Percentiles rank a stretch among this genome's conserved stretches.
Evolutionary conservation across 2,888 invertebrate genomes (phyloP).

Genomic region (Synergus umbraculus): DNA sequence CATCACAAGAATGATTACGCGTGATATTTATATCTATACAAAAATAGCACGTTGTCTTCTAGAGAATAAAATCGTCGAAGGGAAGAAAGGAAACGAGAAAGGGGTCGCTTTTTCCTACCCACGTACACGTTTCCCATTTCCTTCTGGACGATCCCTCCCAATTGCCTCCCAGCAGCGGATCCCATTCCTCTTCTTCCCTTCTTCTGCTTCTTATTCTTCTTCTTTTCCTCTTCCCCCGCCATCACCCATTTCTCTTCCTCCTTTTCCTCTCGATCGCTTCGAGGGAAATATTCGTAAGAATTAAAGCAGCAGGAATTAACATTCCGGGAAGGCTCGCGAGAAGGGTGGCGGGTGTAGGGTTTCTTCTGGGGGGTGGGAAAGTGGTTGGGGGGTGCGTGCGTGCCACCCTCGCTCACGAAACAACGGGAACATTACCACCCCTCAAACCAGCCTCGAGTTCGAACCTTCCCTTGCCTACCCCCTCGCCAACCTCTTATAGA

Average conservation of each 20-base stretch:
- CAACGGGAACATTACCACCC: slow-evolving; percentile 74
- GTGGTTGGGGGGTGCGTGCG: slow-evolving; percentile 65
- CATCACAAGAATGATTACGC: neutral
- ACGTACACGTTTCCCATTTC: slow-evolving; percentile 44
- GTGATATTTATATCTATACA: neutral
- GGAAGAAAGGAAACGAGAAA: slow-evolving; percentile 54
- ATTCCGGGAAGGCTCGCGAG: slow-evolving; percentile 70
- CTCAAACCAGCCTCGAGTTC: slow-evolving; percentile 59
- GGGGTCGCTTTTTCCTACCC: slow-evolving; percentile 49
- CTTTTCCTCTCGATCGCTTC: slow-evolving; percentile 54
- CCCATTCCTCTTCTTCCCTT: slow-evolving; percentile 54
- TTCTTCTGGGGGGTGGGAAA: slow-evolving; percentile 41
- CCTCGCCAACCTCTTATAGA: slow-evolving; percentile 54
- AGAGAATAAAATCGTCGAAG: slow-evolving; percentile 55
- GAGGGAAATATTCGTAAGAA: slow-evolving; percentile 77
- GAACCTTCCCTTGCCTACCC: slow-evolving; percentile 61
- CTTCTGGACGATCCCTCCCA: slow-evolving; percentile 39
- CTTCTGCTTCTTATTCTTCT: slow-evolving; percentile 50
- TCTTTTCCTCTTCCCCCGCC: slow-evolving; percentile 49
- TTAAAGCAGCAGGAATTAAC: slow-evolving; percentile 77
- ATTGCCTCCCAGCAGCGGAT: slow-evolving; percentile 46
- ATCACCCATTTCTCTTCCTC: slow-evolving; percentile 14
- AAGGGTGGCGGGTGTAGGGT: slow-evolving; percentile 43
- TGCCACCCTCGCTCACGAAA: slow-evolving; percentile 73
- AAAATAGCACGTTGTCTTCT: slow-evolving; percentile 50